Percentiles rank a stretch among this genome's conserved stretches.
These are phyloP conservation scores for Vandiemenella viatica DNA, from an alignment of 2,888 invertebrate species.

Conservation along the genomic window DNA sequence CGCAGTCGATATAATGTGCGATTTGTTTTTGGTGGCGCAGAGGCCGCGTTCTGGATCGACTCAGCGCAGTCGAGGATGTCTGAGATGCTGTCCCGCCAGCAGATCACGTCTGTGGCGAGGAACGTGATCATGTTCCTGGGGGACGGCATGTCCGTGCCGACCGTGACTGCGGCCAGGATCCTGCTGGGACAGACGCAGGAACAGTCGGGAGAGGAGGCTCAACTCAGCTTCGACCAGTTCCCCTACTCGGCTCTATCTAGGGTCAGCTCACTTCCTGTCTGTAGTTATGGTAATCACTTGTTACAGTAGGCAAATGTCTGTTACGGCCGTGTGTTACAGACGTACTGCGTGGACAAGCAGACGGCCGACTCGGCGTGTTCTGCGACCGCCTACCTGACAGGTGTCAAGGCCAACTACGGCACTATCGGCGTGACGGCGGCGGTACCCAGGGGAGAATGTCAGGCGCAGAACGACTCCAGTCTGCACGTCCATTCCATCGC, in stretches of 20 bases:
- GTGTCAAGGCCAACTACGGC: slow-evolving; percentile 61
- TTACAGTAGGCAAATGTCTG: too few species aligned
- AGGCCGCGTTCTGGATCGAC: slow-evolving; percentile 8
- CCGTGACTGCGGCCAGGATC: slow-evolving; percentile 59
- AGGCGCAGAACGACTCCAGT: slow-evolving; percentile 34
- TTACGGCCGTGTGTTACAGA: too few species aligned
- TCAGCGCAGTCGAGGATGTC: slow-evolving; percentile 6
- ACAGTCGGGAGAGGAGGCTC: slow-evolving; percentile 48
- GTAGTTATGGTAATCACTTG: too few species aligned
- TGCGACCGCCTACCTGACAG: slow-evolving; percentile 63
- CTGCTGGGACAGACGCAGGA: slow-evolving; percentile 48
- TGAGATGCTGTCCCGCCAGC: not conserved
- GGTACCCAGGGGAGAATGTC: slow-evolving; percentile 47
- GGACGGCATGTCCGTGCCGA: too few species aligned
- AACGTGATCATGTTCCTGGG: slow-evolving; percentile 88
- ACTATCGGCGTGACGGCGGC: slow-evolving; percentile 59
- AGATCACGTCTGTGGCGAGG: slow-evolving; percentile 5
- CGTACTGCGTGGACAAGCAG: slow-evolving; percentile 57
- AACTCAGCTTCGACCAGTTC: slow-evolving; percentile 58
- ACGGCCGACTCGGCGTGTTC: slow-evolving; percentile 74
- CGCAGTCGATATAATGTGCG: too few species aligned
- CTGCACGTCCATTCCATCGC: slow-evolving; percentile 51
- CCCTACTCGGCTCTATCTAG: slow-evolving; percentile 60
- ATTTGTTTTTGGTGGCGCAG: too few species aligned
- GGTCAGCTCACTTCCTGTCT: too few species aligned